These are phyloP conservation scores for Triplophysa tibetana DNA, from an alignment of 2,113 vertebrate species.

Conservation along the genomic window DNA sequence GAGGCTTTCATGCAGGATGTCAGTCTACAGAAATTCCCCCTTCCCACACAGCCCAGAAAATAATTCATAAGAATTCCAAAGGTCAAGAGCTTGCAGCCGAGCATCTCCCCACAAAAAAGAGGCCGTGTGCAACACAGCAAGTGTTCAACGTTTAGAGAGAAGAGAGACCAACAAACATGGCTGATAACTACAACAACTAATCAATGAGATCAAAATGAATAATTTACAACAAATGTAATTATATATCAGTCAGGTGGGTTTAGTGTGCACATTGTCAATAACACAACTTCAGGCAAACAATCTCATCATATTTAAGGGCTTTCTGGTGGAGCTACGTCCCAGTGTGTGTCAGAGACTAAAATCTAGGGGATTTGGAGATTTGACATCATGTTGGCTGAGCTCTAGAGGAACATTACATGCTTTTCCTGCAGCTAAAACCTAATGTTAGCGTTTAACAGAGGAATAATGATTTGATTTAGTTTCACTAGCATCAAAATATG, in stretches of 20 bases:
- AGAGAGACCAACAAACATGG: too few species aligned
- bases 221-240: too few species aligned
- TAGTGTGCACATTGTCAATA: too few species aligned
- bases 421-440: slow-evolving; percentile 17
- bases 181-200: too few species aligned
- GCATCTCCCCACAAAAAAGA: not conserved
- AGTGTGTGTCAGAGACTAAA: not conserved
- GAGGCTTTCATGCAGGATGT: slow-evolving; percentile 53
- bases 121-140: not conserved
- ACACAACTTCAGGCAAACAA: slow-evolving; percentile 6
- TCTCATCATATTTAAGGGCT: slow-evolving; percentile 15
- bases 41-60: slow-evolving; percentile 41
- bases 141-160: not conserved
- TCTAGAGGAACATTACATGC: not conserved
- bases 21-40: slow-evolving; percentile 49
- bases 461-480: too few species aligned
- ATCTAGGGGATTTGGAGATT: slow-evolving; percentile 26
- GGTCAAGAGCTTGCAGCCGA: not conserved
- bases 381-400: not conserved
- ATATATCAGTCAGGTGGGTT: too few species aligned
- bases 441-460: not conserved
- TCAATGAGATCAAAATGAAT: too few species aligned
- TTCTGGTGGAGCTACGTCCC: not conserved
- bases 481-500: slow-evolving; percentile 2
- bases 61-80: not conserved